These are phyloP conservation scores for Brachynemurus nebulosus DNA, from an alignment of 2,888 invertebrate species.

Conservation along the genomic window DNA sequence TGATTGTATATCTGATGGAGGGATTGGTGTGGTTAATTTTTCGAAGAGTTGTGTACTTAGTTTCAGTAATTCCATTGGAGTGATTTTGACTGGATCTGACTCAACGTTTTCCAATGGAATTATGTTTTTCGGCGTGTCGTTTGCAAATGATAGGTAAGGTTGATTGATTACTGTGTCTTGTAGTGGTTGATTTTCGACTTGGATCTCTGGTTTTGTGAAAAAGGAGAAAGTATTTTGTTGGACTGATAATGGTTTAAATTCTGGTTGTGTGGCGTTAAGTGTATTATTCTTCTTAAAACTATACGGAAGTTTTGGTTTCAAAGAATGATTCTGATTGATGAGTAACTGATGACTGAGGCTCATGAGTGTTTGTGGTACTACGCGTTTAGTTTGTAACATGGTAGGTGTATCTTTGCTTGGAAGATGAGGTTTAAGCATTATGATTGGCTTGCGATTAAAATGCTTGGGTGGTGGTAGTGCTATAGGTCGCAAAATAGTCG, in stretches of 20 bases:
- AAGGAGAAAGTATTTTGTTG: too few relatives aligned
- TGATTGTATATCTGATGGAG: slow-evolving; percentile 4
- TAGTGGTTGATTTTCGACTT: too few relatives aligned
- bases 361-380: not conserved
- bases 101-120: slow-evolving; percentile 9
- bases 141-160: slow-evolving; percentile 26
- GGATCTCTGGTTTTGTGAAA: not conserved
- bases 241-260: not conserved
- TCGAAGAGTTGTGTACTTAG: too few relatives aligned
- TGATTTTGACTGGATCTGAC: not conserved
- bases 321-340: not conserved
- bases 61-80: too few relatives aligned
- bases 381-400: not conserved
- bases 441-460: slow-evolving; percentile 2
- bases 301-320: too few relatives aligned
- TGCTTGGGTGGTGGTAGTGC: slow-evolving; percentile 3
- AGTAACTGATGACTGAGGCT: not conserved
- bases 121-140: slow-evolving; percentile 18
- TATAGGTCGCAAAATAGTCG: slow-evolving; percentile 7
- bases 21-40: slow-evolving; percentile 25
- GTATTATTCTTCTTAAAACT: not conserved
- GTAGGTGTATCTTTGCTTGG: not conserved
- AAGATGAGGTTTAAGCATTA: slow-evolving; percentile 4
- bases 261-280: not conserved
- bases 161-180: slow-evolving; percentile 6